phyloP scores from a whole-genome alignment of 2,888 invertebrate genomes.

The Lobophora halterata region DNA sequence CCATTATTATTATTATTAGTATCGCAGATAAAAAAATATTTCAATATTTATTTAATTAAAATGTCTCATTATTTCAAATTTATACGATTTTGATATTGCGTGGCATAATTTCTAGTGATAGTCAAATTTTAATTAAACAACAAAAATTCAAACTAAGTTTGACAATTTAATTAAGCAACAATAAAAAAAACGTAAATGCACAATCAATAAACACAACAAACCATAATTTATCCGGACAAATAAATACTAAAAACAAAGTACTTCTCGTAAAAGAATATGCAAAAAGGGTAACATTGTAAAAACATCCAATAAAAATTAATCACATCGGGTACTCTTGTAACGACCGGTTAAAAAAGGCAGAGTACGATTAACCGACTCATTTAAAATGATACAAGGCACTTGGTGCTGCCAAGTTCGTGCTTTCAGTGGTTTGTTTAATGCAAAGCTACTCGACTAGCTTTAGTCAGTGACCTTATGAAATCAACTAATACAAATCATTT shows the following conservation, averaged over 20 bases:
- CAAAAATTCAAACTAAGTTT: no score
- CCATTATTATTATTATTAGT: no score
- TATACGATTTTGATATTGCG: no score
- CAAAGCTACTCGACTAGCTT: slow-evolving; percentile 26
- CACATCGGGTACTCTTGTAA: slow-evolving; percentile 29
- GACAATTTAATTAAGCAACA: no score
- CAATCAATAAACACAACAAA: no score
- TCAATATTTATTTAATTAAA: no score
- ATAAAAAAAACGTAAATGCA: no score
- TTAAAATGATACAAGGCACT: slow-evolving; percentile 72
- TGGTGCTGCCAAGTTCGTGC: slow-evolving; percentile 65
- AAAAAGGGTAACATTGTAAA: slow-evolving; percentile 27
- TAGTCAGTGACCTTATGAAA: slow-evolving; percentile 8
- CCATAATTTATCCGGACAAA: no score
- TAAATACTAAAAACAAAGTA: slow-evolving; percentile 15
- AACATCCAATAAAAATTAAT: slow-evolving; percentile 34
- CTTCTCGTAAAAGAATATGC: slow-evolving; percentile 14
- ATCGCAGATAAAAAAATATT: no score
- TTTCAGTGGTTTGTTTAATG: slow-evolving; percentile 35
- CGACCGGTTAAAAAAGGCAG: slow-evolving; percentile 46
- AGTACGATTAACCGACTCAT: slow-evolving; percentile 67
- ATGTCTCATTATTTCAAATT: no score
- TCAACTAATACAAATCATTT: not conserved
- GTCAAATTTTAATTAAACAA: no score
- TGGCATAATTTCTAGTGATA: no score